A percentile compares a stretch with the other conserved stretches of the same genome.
Conservation (phyloP, 2,888 invertebrate genomes). For the Acrocyrtus sp. region DNA sequence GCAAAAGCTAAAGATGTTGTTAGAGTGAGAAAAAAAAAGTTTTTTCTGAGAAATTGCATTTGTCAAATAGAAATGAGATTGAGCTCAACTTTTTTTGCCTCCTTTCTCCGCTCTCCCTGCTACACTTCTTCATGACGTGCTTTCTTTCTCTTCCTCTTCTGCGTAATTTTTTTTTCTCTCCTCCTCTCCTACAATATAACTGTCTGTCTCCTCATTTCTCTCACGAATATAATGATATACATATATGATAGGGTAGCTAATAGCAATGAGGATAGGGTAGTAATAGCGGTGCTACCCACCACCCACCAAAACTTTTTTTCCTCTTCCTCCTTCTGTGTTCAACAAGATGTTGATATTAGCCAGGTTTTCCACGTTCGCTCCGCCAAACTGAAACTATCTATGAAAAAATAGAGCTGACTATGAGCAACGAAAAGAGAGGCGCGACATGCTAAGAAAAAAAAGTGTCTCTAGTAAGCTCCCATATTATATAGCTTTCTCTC, state of each 20-base stretch:
- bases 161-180: not conserved
- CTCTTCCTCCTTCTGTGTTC: constrained; percentile 13
- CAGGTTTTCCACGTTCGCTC: constrained; percentile 15
- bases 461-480: no score
- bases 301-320: constrained; percentile 1
- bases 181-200: not conserved
- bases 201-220: not conserved
- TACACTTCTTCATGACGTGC: not conserved
- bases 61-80: constrained; percentile 63
- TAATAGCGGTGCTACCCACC: no score
- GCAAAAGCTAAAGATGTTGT: constrained; percentile 56
- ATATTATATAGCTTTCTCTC: no score
- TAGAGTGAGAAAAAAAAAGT: constrained; percentile 37
- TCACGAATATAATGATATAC: no score
- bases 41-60: constrained; percentile 62
- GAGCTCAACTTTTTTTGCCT: constrained; percentile 58
- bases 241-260: no score
- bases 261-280: no score
- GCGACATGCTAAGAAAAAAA: not conserved
- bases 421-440: not conserved
- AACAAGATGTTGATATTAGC: constrained; percentile 24
- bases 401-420: not conserved
- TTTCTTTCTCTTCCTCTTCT: constrained; percentile 2
- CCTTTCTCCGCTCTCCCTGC: constrained; percentile 13
- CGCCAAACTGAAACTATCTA: not conserved